A percentile compares a stretch with the other conserved stretches of the same genome.
phyloP scores from a whole-genome alignment of 2,113 vertebrate species.

The Sapayoa aenigma region DNA sequence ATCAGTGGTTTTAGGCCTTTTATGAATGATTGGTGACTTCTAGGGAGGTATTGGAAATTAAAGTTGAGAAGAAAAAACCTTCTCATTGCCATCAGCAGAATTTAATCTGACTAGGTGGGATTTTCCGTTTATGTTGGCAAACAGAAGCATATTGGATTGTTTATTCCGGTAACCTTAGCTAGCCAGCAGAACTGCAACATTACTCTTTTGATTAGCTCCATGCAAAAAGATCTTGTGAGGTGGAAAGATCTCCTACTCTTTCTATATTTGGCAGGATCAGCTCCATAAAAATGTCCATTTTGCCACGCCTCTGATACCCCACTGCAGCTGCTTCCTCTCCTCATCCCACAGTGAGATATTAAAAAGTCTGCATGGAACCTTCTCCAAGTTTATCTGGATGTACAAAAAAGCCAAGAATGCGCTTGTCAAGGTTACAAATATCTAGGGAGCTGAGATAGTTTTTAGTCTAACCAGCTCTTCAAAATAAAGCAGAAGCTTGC shows the following conservation, averaged over 20 bases:
- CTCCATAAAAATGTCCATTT: constrained; percentile 61
- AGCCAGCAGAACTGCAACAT: constrained; percentile 34
- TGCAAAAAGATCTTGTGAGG: constrained; percentile 24
- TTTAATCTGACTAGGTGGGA: constrained; percentile 61
- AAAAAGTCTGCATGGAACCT: constrained; percentile 40
- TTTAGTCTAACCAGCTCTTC: constrained; percentile 37
- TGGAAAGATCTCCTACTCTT: constrained; percentile 42
- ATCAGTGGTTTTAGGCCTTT: not conserved
- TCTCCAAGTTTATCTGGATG: constrained; percentile 49
- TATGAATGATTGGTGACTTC: constrained; percentile 5
- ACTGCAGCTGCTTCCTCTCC: constrained; percentile 47
- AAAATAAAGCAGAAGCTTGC: constrained; percentile 3
- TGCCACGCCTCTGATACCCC: constrained; percentile 39
- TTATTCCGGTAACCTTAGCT: constrained; percentile 60
- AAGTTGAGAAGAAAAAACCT: constrained; percentile 30
- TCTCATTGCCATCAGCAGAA: constrained; percentile 37
- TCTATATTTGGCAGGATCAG: constrained; percentile 48
- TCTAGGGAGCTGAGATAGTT: constrained; percentile 4
- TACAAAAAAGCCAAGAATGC: constrained; percentile 53
- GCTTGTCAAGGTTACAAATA: constrained; percentile 54
- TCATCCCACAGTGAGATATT: constrained; percentile 51
- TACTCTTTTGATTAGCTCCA: constrained; percentile 51
- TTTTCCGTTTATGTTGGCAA: constrained; percentile 67
- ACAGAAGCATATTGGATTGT: constrained; percentile 20
- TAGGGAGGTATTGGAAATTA: not conserved